A percentile compares a stretch with the other conserved stretches of the same genome.
Conservation (phyloP, 2,797 vertebrate genomes). For the Salmo trutta region DNA sequence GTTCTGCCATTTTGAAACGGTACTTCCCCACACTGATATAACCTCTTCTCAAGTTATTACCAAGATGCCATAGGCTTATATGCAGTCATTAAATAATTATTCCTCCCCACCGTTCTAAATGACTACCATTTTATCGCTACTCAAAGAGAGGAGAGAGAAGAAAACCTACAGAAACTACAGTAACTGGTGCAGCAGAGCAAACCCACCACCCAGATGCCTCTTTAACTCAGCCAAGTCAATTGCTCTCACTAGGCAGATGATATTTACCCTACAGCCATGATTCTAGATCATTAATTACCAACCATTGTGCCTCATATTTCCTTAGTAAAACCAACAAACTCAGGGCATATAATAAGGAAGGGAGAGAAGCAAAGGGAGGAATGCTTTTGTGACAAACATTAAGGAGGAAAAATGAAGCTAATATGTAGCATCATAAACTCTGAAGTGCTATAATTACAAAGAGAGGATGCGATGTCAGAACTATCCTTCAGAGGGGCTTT, state of each 20-base stretch:
- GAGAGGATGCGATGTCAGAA: slow-evolving; percentile 50
- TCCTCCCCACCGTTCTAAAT: slow-evolving; percentile 18
- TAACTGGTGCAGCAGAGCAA: not conserved
- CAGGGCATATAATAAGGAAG: slow-evolving; percentile 31
- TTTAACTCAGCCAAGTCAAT: slow-evolving; percentile 43
- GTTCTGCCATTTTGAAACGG: slow-evolving; percentile 13
- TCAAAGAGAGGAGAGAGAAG: slow-evolving; percentile 24
- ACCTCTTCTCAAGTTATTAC: slow-evolving; percentile 1
- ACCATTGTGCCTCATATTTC: slow-evolving; percentile 45
- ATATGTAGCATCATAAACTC: slow-evolving; percentile 54
- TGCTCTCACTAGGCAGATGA: slow-evolving; percentile 52
- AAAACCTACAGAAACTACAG: slow-evolving; percentile 1
- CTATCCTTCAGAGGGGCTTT: slow-evolving; percentile 56
- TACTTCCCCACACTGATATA: slow-evolving; percentile 27
- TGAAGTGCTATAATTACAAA: slow-evolving; percentile 71
- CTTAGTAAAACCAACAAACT: slow-evolving; percentile 62
- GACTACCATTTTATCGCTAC: slow-evolving; percentile 14
- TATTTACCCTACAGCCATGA: slow-evolving; percentile 42
- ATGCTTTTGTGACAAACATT: slow-evolving; percentile 59
- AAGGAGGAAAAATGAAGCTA: slow-evolving; percentile 54
- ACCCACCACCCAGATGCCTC: slow-evolving; percentile 17
- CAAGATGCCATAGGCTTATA: not conserved
- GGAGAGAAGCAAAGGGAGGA: slow-evolving; percentile 31
- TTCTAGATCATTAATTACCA: slow-evolving; percentile 58
- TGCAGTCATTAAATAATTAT: slow-evolving; percentile 22